Evolutionary conservation across 2,888 invertebrate species (phyloP), one percentile per base, ranked within the genome.

Genomic region (Phoenoteleia sp.): DNA sequence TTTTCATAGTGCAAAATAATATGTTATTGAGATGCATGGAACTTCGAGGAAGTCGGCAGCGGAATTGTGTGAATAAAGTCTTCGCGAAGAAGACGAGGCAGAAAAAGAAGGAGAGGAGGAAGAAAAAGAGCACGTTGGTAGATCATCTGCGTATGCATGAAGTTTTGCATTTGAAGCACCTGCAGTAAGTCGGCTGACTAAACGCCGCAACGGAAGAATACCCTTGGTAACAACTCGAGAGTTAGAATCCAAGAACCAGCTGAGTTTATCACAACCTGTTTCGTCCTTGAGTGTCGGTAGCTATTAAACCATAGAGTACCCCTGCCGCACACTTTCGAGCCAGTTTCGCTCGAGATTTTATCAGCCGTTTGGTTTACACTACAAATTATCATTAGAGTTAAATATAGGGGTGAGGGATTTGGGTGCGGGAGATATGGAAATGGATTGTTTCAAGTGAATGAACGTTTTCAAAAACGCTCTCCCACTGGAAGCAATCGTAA

Each of bases 101-200:
- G 36, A 54, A 33, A 58, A 64, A 45, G 42, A 36, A 56, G 56
- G 27, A 69, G 52, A 25, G 19, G 39, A 62, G 42, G 21, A 52
- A 19, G 36, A 52, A 42, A 69, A 67, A 52, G 17, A 60, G 42
- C 62, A 69, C 39, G 72, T 27, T 69, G 77, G 60, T 71, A 56
- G 72, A 83, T 83, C 75, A 80, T 80, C 76, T 84, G 72, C 76
- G 76, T 84, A 84, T 81, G 84, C 76, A 84, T 77, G 76, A 72
- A 71, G 81, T 76, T 84, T 84, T 81, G 60, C 76, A 75, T 84
- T 80, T 60, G 84, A 81, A 84, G 84, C 84, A 84, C 84, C 84
- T 84, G 84, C 81, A 77, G 81, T 72, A 81, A 76, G 75, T 83
- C 74, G 56, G 52, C 80, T 69, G 77, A 77, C 77, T 67, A 77